Percentiles rank a stretch among this genome's conserved stretches.
phyloP scores from a whole-genome alignment of 2,113 vertebrate species.

The Cardinalis cardinalis region DNA sequence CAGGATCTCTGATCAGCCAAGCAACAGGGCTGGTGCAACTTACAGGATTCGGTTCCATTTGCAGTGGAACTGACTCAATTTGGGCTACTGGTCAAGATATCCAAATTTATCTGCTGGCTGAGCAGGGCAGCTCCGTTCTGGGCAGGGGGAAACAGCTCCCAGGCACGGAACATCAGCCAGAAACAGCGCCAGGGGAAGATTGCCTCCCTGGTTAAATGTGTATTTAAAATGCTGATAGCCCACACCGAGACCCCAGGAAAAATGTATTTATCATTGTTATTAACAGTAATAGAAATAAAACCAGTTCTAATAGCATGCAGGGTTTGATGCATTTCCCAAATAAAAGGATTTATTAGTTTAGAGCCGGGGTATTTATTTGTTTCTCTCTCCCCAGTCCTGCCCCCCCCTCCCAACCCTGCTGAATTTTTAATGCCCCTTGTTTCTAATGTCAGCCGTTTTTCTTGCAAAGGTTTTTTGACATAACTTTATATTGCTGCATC shows the following conservation, averaged over 20 bases:
- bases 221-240: conserved; percentile 21
- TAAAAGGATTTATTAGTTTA: conserved; percentile 45
- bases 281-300: conserved; percentile 53
- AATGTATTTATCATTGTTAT: conserved; percentile 42
- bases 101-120: background rate
- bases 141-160: background rate
- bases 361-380: conserved; percentile 49
- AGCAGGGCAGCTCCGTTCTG: background rate
- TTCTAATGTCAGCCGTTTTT: conserved; percentile 58
- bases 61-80: background rate
- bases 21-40: background rate
- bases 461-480: conserved; percentile 60
- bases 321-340: conserved; percentile 43
- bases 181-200: background rate
- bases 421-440: conserved; percentile 55
- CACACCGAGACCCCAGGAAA: background rate
- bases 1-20: background rate
- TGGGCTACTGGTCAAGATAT: background rate
- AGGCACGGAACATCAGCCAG: background rate
- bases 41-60: too few species aligned
- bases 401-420: background rate
- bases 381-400: conserved; percentile 20
- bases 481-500: conserved; percentile 46
- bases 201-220: background rate
- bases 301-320: conserved; percentile 18